A percentile compares a stretch with the other conserved stretches of the same genome.
Evolutionary conservation across 2,888 invertebrate genomes (phyloP).

Genomic region (Agonopterix alstromeriana): DNA sequence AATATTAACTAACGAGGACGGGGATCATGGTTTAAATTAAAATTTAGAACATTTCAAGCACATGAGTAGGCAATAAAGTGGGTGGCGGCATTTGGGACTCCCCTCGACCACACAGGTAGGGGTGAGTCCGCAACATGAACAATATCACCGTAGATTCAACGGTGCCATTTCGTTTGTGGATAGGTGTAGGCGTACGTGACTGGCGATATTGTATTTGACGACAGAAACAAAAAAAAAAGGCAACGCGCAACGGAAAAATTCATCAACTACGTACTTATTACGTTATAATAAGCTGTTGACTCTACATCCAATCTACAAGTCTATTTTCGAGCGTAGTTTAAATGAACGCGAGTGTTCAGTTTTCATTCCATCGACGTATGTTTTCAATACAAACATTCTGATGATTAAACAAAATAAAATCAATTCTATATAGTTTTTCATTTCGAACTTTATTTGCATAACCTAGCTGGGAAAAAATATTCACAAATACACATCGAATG

Average conservation of each 20-base stretch:
- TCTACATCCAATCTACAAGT: too few species aligned
- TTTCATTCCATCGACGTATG: too few species aligned
- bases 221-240: too few species aligned
- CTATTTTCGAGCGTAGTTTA: too few species aligned
- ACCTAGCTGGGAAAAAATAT: not conserved
- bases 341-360: too few species aligned
- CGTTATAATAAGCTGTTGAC: too few species aligned
- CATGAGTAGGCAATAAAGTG: constrained; percentile 14
- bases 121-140: constrained; percentile 15
- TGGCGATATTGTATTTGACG: too few species aligned
- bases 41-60: not conserved
- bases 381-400: not conserved
- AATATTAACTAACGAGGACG: too few species aligned
- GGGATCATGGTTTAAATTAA: not conserved
- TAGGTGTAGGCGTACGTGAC: too few species aligned
- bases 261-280: too few species aligned
- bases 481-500: constrained; percentile 8
- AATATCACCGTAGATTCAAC: constrained; percentile 7
- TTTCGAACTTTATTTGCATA: not conserved
- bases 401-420: not conserved
- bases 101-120: constrained; percentile 14
- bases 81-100: constrained; percentile 10
- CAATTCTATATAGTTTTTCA: not conserved
- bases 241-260: too few species aligned
- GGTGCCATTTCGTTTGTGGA: too few species aligned